Evolutionary conservation across 2,888 invertebrate species (phyloP), one percentile per base, ranked within the genome.

Genomic region (Nymphalis c-album): DNA sequence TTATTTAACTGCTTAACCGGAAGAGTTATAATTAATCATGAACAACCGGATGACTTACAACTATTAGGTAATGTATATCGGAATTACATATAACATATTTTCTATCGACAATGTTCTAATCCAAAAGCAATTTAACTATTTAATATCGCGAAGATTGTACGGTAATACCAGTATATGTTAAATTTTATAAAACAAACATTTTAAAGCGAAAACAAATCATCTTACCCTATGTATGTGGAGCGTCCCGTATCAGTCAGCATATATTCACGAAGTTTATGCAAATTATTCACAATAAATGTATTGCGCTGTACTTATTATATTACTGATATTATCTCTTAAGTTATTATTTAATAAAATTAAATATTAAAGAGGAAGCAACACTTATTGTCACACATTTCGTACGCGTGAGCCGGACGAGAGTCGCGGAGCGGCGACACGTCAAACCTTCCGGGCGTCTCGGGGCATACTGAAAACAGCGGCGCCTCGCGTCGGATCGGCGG

Each of bases 331-430:
- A 63, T 64, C 61, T 67, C 70, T 70, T 68, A 45, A 63, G 26
- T 50, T 62, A 63, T 64, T 68, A 70, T 70, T 70, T 70, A 68
- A 70, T 58, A 64, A 63, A 64, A 26, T 65, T 70, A 70, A 71
- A 71, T 68, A 71, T 71, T 46, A 65, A 71, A 86, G 83, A 88
- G 90, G 91, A 90, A 91, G 91, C 87, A 88, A 90, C 89, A 90
- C 86, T 92, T 92, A 92, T 92, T 92, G 92, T 92, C 92, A 91
- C 90, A 91, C 89, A 85, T 91, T 92, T 78, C 90, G 86, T 88
- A 83, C 87, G 86, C 87, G 86, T 81, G 78, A 74, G 74, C 76
- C 76, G 78, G 77, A 74, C 70, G 81, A 77, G 76, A n/a, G 77
- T 71, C 77, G 82, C 84, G 79, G 77, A 79, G 81, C 80, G 82